phyloP scores from a whole-genome alignment of 2,113 vertebrate species.

The Hiodon alosoides region DNA sequence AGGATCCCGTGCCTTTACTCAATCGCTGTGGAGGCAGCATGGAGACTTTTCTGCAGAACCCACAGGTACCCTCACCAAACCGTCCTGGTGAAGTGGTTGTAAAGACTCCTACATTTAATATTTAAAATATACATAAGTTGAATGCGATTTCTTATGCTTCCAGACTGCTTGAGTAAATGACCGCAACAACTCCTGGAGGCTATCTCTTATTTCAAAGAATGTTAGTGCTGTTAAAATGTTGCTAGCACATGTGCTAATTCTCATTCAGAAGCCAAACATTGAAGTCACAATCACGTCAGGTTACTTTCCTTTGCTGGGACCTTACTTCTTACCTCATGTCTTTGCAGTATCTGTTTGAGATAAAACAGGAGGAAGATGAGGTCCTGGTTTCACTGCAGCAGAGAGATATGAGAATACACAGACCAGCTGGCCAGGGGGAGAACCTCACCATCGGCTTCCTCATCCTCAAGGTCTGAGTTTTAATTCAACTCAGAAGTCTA shows the following conservation, averaged over 20 bases:
- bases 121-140: no score
- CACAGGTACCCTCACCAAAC: constrained; percentile 66
- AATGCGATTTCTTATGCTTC: no score
- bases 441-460: constrained; percentile 79
- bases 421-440: constrained; percentile 70
- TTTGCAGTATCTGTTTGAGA: constrained; percentile 77
- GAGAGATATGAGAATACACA: constrained; percentile 75
- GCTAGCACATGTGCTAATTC: no score
- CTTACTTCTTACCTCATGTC: not conserved
- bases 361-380: constrained; percentile 75
- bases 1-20: constrained; percentile 68
- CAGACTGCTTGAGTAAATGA: no score
- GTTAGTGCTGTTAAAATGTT: no score
- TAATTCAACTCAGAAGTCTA: no score
- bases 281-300: not conserved
- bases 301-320: not conserved
- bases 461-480: constrained; percentile 71
- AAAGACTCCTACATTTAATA: no score
- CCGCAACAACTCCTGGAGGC: no score
- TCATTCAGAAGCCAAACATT: no score
- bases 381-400: constrained; percentile 84
- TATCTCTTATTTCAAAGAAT: no score
- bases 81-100: no score
- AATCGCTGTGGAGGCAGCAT: constrained; percentile 85
- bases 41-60: constrained; percentile 86